Base-by-base conservation (phyloP, 2,797 vertebrate species). In the Chaetodon trifasciatus region DNA sequence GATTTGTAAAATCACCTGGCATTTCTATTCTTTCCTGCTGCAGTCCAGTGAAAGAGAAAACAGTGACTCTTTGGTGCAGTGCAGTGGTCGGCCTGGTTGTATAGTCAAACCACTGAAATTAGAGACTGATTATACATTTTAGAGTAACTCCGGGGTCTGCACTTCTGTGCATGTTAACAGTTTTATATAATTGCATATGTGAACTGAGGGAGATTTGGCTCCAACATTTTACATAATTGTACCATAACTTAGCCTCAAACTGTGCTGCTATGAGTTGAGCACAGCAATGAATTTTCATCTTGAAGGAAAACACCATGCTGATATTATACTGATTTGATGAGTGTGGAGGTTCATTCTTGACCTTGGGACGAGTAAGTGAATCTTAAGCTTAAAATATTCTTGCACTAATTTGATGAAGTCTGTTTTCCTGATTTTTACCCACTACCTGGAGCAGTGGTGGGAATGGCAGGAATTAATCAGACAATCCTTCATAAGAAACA, bases 191-290 rank as follows among this genome's bases (percentile, higher is more conserved):
- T 32, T 83, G 62, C 63, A 57, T 53, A 47, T 64, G 46, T 49
- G 52, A 66, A 56, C 42, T 67, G 15, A 70, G 55, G 52, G 47
- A 55, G 21, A 46, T 57, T 68, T 63, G 32, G 69, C 39, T 77
- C 32, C 24, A 58, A 58, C 17, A 32, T 76, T 70, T 75, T 71
- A 60, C 37, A 71, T 60, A 75, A 82, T 74, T 81, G 62, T 28
- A 71, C 58, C 56, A 40, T 63, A 58, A 79, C 42, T 17, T 62
- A 28, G 42, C 61, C 55, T 76, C 23, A 70, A 74, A 76, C 55
- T 63, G 49, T 66, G 53, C 58, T 58, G 60, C 46, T 58, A 68
- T 71, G 56, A 68, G 49, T 47, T 15, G 46, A n/a, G 49, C 70
- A 73, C 47, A 61, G 15, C 28, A 74, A 76, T 78, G 69, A 55